These are phyloP conservation scores for Xiphias gladius DNA, from an alignment of 2,113 vertebrate species.

Conservation along the genomic window DNA sequence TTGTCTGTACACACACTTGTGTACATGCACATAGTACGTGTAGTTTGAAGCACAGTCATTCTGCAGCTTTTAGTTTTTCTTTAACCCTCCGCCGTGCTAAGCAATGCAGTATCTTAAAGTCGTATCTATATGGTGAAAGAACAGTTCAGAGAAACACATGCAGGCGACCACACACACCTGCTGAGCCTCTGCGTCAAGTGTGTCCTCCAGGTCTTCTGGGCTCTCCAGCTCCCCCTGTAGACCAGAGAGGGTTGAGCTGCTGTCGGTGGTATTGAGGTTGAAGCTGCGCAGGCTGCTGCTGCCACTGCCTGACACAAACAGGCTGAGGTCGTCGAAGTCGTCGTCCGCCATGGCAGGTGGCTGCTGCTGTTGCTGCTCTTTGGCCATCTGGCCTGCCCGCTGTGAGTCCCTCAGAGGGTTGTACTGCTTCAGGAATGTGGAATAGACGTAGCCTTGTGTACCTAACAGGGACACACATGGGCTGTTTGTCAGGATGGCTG, in stretches of 20 bases:
- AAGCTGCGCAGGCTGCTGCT: constrained; percentile 81
- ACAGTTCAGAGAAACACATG: neutral
- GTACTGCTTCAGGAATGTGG: constrained; percentile 95
- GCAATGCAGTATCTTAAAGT: neutral
- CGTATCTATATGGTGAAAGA: neutral
- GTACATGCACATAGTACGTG: too few species aligned
- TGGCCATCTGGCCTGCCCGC: constrained; percentile 50
- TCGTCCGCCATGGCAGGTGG: constrained; percentile 75
- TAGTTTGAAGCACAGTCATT: neutral
- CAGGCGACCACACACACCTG: constrained; percentile 83
- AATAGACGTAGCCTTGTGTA: constrained; percentile 92
- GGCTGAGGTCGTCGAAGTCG: constrained; percentile 94
- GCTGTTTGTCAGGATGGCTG: constrained; percentile 10
- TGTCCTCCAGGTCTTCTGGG: constrained; percentile 67
- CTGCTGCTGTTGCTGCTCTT: constrained; percentile 65
- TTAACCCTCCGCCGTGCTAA: neutral
- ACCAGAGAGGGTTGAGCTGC: constrained; percentile 83
- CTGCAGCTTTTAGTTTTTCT: constrained; percentile 3
- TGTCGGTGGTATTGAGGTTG: constrained; percentile 79
- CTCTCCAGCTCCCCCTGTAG: constrained; percentile 81
- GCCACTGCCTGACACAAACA: constrained; percentile 90
- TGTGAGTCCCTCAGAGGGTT: constrained; percentile 88
- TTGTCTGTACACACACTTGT: neutral
- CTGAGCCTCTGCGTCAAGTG: constrained; percentile 79
- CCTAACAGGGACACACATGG: constrained; percentile 74